Base-by-base conservation (phyloP, 2,797 vertebrate species). In the Lateolabrax maculatus region DNA sequence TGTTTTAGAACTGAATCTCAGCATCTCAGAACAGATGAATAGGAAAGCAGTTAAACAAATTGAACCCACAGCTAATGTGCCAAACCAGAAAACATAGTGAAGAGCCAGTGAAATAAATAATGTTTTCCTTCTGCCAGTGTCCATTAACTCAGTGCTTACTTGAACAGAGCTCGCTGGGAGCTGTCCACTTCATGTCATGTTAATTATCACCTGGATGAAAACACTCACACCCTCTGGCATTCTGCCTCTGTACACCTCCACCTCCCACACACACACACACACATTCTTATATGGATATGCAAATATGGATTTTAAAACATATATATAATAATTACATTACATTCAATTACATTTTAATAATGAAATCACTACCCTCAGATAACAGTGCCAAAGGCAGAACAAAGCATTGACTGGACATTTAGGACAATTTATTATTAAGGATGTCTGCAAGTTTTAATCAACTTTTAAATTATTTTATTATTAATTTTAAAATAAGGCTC, bases 201-300 rank as follows among this genome's bases (percentile, higher is more conserved):
- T 79, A 71, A 83, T 83, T 75, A 73, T 74, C 23, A 80, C 52
- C 56, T 84, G 57, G 18, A 41, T 53, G 55, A 29, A 65, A 81
- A 74, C n/a, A 23, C 36, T 53, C 39, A 18, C 46, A 53, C 43
- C 58, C 36, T 46, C 56, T 46, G 27, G 18, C 60, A 64, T 43
- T 16, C 25, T 15, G 27, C 39, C 36, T 43, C 31, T 21, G 10
- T 48, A 34, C 51, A 41, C 52, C 18, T 37, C 12, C 7, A 36
- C 5, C 15, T 19, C 49, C 27, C 6, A 2, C 25, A 19, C 46
- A 56, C 55, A 31, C 6, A 2, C 25, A 19, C 46, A 56, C 55
- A 31, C 41, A 15, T 19, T 11, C 23, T 46, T 43, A 55, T 3
- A 79, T 34, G 31, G 31, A 34, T 34, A 34, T 34, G 29, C 2